Evolutionary conservation across 2,113 vertebrate genomes (phyloP), one percentile per base, ranked within the genome.

Genomic region (Clarias batrachus): DNA sequence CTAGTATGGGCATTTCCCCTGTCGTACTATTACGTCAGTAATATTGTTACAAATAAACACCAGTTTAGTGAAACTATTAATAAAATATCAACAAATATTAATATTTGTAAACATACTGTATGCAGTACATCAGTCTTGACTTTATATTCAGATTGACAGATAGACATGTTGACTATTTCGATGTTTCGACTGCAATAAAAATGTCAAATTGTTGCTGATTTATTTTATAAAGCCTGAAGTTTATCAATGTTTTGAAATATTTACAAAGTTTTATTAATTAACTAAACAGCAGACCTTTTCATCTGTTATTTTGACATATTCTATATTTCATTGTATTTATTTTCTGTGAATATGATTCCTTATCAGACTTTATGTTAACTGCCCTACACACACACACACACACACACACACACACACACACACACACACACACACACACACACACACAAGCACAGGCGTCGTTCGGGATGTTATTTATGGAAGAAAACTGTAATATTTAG

Each of bases 321-420:
- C 14, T 33, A 19, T 70, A 68, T 70, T 33, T 70, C 8, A 33
- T 1, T 70, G 30, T 70, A 9, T 3, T 33, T 70, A 19, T 70
- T 19, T 16, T 70, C 30, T 70, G 68, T 33, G 14, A 70, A 41
- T 41, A 19, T 73, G 19, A 73, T 73, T 73, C 3, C 37, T 41
- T 23, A 73, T 23, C 7, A 71, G 8, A 37, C 8, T 37, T 33
- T 70, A 70, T 70, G 0, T 1, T 21, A 70, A 70, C 14, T 70
- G 83, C 83, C 84, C 65, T 88, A 87, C 90, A 73, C 70, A 82
- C 81, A 86, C 59, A 57, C 73, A 33, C 33, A 33, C 33, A 2
- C 33, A 33, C 33, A 33, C 1, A 2, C n/a, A n/a, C 30, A 33
- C 30, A 82, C 12, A 16, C 65, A 68, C 65, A 65, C 63, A 65